Evolutionary conservation across 2,888 invertebrate species (phyloP).

Genomic region (Volucella zonaria): DNA sequence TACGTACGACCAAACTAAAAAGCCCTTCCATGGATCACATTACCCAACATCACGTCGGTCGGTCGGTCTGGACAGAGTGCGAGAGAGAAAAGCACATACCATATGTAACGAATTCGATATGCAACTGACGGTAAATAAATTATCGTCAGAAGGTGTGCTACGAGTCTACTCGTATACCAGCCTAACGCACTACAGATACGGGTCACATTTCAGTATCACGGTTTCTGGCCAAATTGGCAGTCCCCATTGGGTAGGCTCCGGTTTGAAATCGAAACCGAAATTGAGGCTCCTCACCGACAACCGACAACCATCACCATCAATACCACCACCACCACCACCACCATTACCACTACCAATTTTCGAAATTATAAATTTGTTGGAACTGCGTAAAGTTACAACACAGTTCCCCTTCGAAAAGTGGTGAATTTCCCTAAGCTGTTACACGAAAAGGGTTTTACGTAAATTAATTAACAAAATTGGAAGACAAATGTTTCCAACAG

Average conservation of each 20-base stretch:
- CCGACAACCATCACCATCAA: background rate
- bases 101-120: slow-evolving; percentile 59
- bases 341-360: background rate
- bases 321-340: no score
- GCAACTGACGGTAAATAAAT: slow-evolving; percentile 63
- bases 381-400: slow-evolving; percentile 43
- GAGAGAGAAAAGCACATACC: slow-evolving; percentile 14
- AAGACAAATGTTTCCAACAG: slow-evolving; percentile 10
- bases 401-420: background rate
- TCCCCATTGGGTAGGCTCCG: slow-evolving; percentile 20
- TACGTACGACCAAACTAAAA: slow-evolving; percentile 25
- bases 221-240: slow-evolving; percentile 18
- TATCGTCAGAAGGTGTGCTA: slow-evolving; percentile 61
- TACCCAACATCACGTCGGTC: slow-evolving; percentile 16
- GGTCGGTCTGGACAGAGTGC: slow-evolving; percentile 14
- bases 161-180: no score
- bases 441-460: slow-evolving; percentile 34
- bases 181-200: slow-evolving; percentile 37
- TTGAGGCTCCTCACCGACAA: no score
- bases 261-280: slow-evolving; percentile 15
- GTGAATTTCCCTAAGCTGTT: slow-evolving; percentile 34
- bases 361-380: slow-evolving; percentile 28
- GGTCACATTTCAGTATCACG: slow-evolving; percentile 13
- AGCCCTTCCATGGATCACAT: slow-evolving; percentile 48
- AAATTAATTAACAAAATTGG: slow-evolving; percentile 54